phyloP scores from a whole-genome alignment of 1,140 invertebrate genomes.

The Plodia interpunctella region DNA sequence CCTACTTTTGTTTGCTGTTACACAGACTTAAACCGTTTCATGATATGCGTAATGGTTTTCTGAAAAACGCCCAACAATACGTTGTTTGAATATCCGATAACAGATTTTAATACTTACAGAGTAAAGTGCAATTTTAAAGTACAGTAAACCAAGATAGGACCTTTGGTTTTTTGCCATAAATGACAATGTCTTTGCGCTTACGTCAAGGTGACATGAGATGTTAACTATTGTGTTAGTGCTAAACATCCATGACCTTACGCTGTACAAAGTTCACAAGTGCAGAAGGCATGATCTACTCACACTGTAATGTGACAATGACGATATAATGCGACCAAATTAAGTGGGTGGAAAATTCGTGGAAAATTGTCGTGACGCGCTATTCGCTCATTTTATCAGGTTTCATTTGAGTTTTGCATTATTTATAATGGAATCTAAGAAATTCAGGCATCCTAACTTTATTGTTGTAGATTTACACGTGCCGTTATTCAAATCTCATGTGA shows the following conservation, averaged over 20 bases:
- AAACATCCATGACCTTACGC: slow-evolving; percentile 71
- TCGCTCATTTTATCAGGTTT: background rate
- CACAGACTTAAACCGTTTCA: background rate
- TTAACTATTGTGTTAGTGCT: slow-evolving; percentile 71
- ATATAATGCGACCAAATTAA: slow-evolving; percentile 24
- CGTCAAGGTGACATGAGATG: slow-evolving; percentile 73
- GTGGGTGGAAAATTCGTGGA: slow-evolving; percentile 29
- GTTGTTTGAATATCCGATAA: slow-evolving; percentile 30
- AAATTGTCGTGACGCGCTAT: slow-evolving; percentile 14
- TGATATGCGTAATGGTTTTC: background rate
- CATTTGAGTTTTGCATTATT: background rate
- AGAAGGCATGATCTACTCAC: slow-evolving; percentile 39
- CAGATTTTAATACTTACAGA: slow-evolving; percentile 24
- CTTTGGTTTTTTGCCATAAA: slow-evolving; percentile 17
- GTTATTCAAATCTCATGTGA: background rate
- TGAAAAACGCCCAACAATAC: slow-evolving; percentile 22
- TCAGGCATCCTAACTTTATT: background rate
- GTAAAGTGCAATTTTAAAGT: slow-evolving; percentile 31
- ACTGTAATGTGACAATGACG: slow-evolving; percentile 14
- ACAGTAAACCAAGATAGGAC: slow-evolving; percentile 22
- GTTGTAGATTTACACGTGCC: slow-evolving; percentile 9
- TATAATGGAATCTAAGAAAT: background rate
- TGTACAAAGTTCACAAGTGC: slow-evolving; percentile 69
- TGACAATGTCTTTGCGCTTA: slow-evolving; percentile 65
- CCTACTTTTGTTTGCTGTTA: background rate